Percentiles rank a stretch among this genome's conserved stretches.
Conservation (phyloP, 2,113 vertebrate species). For the Holacanthus passer region DNA sequence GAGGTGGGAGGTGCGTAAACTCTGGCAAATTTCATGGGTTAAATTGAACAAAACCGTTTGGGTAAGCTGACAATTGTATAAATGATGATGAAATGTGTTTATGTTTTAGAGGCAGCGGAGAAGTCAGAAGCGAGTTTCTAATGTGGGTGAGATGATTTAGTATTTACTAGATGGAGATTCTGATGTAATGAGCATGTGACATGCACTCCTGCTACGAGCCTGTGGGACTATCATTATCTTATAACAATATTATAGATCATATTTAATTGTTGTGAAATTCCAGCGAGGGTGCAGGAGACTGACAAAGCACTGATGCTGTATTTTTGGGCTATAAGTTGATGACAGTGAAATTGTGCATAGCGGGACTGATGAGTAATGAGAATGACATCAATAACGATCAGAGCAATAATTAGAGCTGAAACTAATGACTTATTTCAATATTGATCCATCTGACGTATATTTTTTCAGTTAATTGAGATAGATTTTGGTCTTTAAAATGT, state of each 20-base stretch:
- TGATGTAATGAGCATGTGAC: constrained; percentile 51
- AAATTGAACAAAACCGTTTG: constrained; percentile 81
- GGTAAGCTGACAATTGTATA: constrained; percentile 70
- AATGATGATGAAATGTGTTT: constrained; percentile 79
- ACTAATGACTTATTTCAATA: background rate
- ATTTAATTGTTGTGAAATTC: constrained; percentile 8
- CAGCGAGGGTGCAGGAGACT: background rate
- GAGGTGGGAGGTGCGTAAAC: constrained; percentile 63
- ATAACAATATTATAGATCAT: constrained; percentile 32
- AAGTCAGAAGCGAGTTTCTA: constrained; percentile 38
- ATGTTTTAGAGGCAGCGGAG: constrained; percentile 54
- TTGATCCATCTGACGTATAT: background rate
- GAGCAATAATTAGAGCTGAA: background rate
- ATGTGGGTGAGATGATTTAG: constrained; percentile 57
- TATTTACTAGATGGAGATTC: constrained; percentile 44
- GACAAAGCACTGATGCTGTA: background rate
- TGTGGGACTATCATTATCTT: constrained; percentile 31
- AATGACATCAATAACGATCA: background rate
- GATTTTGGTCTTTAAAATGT: background rate
- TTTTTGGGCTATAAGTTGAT: background rate
- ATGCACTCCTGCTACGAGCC: constrained; percentile 39
- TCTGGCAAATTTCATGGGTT: constrained; percentile 84
- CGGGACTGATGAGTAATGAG: background rate
- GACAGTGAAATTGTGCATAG: background rate
- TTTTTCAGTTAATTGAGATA: background rate